Evolutionary conservation across 2,888 invertebrate species (phyloP).

Genomic region (Leptogaster cylindrica): DNA sequence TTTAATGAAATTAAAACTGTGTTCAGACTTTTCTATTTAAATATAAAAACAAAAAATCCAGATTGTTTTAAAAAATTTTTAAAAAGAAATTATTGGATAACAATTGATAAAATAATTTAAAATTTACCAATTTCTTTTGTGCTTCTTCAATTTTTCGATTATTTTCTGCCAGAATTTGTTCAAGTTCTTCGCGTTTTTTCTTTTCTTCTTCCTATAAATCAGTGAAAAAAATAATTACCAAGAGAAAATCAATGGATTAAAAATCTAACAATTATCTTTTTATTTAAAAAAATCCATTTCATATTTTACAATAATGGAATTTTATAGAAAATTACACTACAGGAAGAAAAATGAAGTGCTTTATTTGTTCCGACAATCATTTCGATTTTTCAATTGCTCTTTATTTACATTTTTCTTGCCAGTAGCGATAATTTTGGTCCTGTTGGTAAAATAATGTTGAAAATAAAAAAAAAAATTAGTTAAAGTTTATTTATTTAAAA

Average conservation of each 20-base stretch:
- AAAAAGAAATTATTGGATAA: not conserved
- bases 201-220: conserved; percentile 94
- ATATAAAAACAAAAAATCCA: too few species aligned
- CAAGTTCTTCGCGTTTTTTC: conserved; percentile 93
- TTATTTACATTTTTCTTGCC: conserved; percentile 30
- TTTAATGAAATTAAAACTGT: conserved; percentile 45
- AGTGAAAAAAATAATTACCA: conserved; percentile 14
- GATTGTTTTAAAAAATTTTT: too few species aligned
- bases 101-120: too few species aligned
- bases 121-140: conserved; percentile 90
- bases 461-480: conserved; percentile 34
- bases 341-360: not conserved
- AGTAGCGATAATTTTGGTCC: conserved; percentile 4
- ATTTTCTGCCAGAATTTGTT: conserved; percentile 96
- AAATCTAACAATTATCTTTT: conserved; percentile 20
- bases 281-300: conserved; percentile 33
- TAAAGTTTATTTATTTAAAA: conserved; percentile 27
- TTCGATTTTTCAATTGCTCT: too few species aligned
- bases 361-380: too few species aligned
- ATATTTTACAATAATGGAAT: conserved; percentile 31
- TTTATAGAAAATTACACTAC: conserved; percentile 14
- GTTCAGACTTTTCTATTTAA: not conserved
- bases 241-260: not conserved
- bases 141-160: conserved; percentile 97
- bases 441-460: conserved; percentile 34